Conservation (phyloP, 2,888 invertebrate species). For the Mactromeris polynyma region DNA sequence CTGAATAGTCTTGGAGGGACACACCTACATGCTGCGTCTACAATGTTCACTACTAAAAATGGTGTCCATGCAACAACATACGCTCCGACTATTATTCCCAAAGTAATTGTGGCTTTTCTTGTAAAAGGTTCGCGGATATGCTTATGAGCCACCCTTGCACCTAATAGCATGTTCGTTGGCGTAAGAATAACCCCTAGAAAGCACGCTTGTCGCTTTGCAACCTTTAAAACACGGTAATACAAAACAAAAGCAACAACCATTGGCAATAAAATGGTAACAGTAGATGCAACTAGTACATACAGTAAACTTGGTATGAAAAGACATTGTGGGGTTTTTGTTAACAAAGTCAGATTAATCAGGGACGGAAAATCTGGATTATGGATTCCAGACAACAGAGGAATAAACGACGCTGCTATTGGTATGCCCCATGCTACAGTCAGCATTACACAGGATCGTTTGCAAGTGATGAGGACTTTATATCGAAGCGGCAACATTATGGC, state of each 20-base stretch:
- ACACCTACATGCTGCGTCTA: slow-evolving; percentile 77
- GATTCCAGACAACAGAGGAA: slow-evolving; percentile 81
- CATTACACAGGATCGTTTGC: slow-evolving; percentile 72
- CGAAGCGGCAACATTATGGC: slow-evolving; percentile 82
- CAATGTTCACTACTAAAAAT: slow-evolving; percentile 77
- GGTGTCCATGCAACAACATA: slow-evolving; percentile 83
- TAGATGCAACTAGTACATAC: slow-evolving; percentile 77
- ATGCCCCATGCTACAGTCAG: slow-evolving; percentile 76
- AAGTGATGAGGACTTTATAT: slow-evolving; percentile 79
- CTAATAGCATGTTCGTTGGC: slow-evolving; percentile 79
- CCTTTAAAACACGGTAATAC: slow-evolving; percentile 81
- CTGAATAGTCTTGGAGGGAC: slow-evolving; percentile 76
- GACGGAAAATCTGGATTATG: slow-evolving; percentile 77
- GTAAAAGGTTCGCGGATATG: slow-evolving; percentile 82
- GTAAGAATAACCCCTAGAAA: slow-evolving; percentile 79
- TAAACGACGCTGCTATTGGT: slow-evolving; percentile 80
- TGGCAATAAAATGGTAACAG: slow-evolving; percentile 81
- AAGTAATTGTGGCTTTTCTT: slow-evolving; percentile 80
- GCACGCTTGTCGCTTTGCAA: slow-evolving; percentile 81
- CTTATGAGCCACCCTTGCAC: slow-evolving; percentile 76
- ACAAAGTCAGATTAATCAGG: slow-evolving; percentile 78
- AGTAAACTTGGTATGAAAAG: slow-evolving; percentile 79
- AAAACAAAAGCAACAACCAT: slow-evolving; percentile 79
- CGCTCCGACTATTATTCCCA: slow-evolving; percentile 82
- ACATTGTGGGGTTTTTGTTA: slow-evolving; percentile 76